A percentile compares a stretch with the other conserved stretches of the same genome.
Conservation (phyloP, 2,888 invertebrate species). For the Ephialtes manifestator region DNA sequence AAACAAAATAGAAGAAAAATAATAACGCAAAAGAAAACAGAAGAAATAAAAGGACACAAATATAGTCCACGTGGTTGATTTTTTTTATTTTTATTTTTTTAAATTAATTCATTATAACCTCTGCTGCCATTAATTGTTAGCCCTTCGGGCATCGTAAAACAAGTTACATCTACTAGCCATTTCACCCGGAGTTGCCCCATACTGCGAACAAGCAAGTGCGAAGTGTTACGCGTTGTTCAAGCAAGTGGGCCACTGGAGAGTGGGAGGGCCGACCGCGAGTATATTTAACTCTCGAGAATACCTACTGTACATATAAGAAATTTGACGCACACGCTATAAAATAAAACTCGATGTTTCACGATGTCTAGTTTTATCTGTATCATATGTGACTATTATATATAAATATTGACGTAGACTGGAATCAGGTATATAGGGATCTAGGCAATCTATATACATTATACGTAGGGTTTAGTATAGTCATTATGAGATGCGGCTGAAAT, state of each 20-base stretch:
- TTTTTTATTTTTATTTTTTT: too few relatives aligned
- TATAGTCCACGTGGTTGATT: too few relatives aligned
- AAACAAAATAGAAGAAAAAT: too few relatives aligned
- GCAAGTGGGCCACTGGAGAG: slow-evolving; percentile 81
- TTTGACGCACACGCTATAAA: slow-evolving; percentile 13
- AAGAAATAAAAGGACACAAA: too few relatives aligned
- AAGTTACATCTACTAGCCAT: neutral
- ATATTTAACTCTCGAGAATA: slow-evolving; percentile 64
- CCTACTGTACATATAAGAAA: slow-evolving; percentile 15
- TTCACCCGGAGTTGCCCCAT: neutral
- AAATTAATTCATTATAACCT: neutral
- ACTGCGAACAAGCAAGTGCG: slow-evolving; percentile 8
- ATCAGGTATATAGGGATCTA: too few relatives aligned
- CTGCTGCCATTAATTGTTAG: neutral
- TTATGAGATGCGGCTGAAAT: too few relatives aligned
- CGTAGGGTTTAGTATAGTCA: too few relatives aligned
- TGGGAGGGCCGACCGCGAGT: slow-evolving; percentile 74
- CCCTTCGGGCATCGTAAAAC: neutral
- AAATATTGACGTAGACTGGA: too few relatives aligned
- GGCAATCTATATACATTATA: too few relatives aligned
- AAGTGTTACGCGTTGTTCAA: slow-evolving; percentile 61
- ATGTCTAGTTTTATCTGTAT: neutral
- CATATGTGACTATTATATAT: too few relatives aligned
- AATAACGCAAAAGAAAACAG: too few relatives aligned
- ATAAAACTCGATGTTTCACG: slow-evolving; percentile 41